A percentile compares a stretch with the other conserved stretches of the same genome.
These are phyloP conservation scores for Pao palembangensis DNA, from an alignment of 2,113 vertebrate genomes.

Conservation along the genomic window DNA sequence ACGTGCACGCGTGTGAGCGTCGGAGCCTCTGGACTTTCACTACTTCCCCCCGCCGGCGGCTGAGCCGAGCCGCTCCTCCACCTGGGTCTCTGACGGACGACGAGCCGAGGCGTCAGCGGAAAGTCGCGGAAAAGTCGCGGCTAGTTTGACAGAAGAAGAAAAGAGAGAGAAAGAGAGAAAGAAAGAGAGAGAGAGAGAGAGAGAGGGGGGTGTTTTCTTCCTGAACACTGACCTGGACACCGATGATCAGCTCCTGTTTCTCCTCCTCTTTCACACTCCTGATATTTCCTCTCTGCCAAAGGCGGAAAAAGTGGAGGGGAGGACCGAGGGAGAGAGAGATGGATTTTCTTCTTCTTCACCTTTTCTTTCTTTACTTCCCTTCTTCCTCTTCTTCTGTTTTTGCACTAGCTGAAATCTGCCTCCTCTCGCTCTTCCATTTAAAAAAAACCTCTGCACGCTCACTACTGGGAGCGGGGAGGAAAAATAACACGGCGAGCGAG, in stretches of 20 bases:
- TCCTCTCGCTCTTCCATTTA: slow-evolving; percentile 44
- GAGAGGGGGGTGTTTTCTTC: slow-evolving; percentile 18
- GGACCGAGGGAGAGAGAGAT: slow-evolving; percentile 15
- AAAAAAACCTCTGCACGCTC: slow-evolving; percentile 42
- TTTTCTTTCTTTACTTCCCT: slow-evolving; percentile 9
- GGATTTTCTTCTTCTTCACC: slow-evolving; percentile 3
- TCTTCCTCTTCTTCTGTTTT: slow-evolving; percentile 25
- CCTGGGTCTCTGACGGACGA: slow-evolving; percentile 8
- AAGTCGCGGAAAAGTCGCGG: background rate
- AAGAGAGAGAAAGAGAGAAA: background rate
- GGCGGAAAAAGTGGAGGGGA: slow-evolving; percentile 43
- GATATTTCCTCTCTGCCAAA: slow-evolving; percentile 45
- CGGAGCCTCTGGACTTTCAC: slow-evolving; percentile 32
- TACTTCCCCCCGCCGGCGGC: background rate
- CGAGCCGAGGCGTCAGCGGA: background rate
- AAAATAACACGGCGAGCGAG: slow-evolving; percentile 19
- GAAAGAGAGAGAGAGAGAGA: slow-evolving; percentile 8
- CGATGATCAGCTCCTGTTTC: slow-evolving; percentile 41
- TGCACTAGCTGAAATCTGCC: slow-evolving; percentile 42
- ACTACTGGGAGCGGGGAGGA: slow-evolving; percentile 45
- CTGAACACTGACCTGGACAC: slow-evolving; percentile 59
- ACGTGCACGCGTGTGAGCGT: slow-evolving; percentile 28
- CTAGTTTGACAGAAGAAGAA: background rate
- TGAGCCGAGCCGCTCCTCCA: background rate
- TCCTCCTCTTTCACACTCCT: slow-evolving; percentile 57